Base-by-base conservation (phyloP, 2,888 invertebrate genomes). In the Drosophila stalkeri region DNA sequence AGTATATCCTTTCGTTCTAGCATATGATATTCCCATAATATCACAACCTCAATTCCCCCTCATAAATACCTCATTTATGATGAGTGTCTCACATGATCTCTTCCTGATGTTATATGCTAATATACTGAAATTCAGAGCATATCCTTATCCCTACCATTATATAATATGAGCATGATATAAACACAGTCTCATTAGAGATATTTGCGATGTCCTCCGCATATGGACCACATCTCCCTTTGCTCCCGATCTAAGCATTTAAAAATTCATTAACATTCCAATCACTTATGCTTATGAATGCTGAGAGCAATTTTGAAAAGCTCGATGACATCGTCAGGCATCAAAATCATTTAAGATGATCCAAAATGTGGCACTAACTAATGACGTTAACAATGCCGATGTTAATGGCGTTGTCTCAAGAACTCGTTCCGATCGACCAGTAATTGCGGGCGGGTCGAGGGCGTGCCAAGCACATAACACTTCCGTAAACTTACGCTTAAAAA, bases 351-450 rank as follows among this genome's bases (percentile, higher is more conserved):
- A 43, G 72, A 56, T 76, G 80, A 70, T 77, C 78, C 61, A 81
- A 67, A 74, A 80, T 51, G 59, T 65, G 68, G 71, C 62, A 66
- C 73, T 72, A 73, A 77, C 86, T 83, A 86, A 89, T 89, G 87
- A 85, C 82, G 75, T 84, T 77, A 73, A 71, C 74, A 76, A 78
- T 80, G 70, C 44, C 44, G 64, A 74, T 67, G 62, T 67, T 72
- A 74, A 73, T 65, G 68, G 69, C 56, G 60, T 49, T 57, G 69
- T 54, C 68, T 56, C 68, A 31, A 64, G 52, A 85, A 86, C 85
- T 77, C 82, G 85, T 86, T 86, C 62, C 55, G 49, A 63, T 35
- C 44, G 31, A 39, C 35, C 54, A 46, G 68, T 64, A 73, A 69
- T 81, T 73, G 70, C 62, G 65, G 59, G 62, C 61, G 64, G 62